Evolutionary conservation across 2,888 invertebrate species (phyloP).

Genomic region (Drosophila diplacantha): DNA sequence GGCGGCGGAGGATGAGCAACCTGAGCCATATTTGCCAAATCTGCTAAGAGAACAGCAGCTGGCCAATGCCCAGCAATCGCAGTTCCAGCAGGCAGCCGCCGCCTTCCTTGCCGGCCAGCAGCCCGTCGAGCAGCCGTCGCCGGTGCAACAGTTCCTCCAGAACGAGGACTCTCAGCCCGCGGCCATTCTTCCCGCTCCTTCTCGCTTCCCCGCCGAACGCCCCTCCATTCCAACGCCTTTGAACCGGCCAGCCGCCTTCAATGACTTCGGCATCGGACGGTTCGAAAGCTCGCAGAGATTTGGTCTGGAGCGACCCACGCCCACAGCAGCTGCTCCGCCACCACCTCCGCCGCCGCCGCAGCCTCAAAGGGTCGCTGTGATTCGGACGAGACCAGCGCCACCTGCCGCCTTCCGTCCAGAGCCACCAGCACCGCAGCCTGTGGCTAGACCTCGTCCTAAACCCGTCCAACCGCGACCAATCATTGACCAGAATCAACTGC

Average conservation of each 20-base stretch:
- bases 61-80: conserved; percentile 76
- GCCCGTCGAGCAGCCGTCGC: conserved; percentile 78
- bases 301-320: conserved; percentile 67
- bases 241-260: conserved; percentile 62
- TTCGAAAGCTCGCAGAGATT: conserved; percentile 70
- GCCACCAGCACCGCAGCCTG: conserved; percentile 71
- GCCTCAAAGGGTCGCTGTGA: conserved; percentile 79
- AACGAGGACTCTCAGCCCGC: conserved; percentile 62
- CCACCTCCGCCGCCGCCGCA: conserved; percentile 59
- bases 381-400: conserved; percentile 72
- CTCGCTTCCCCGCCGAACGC: conserved; percentile 73
- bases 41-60: conserved; percentile 74
- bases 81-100: conserved; percentile 72
- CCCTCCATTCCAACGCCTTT: conserved; percentile 56
- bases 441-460: conserved; percentile 68
- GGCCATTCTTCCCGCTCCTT: conserved; percentile 59
- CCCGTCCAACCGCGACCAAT: conserved; percentile 74
- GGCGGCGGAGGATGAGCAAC: conserved; percentile 82
- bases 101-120: conserved; percentile 73
- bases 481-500: conserved; percentile 69
- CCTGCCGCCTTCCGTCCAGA: conserved; percentile 75
- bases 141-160: conserved; percentile 62
- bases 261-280: conserved; percentile 73
- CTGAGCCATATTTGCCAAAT: conserved; percentile 80
- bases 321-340: conserved; percentile 46